Evolutionary conservation across 2,113 vertebrate genomes (phyloP).

Genomic region (Recurvirostra avosetta): DNA sequence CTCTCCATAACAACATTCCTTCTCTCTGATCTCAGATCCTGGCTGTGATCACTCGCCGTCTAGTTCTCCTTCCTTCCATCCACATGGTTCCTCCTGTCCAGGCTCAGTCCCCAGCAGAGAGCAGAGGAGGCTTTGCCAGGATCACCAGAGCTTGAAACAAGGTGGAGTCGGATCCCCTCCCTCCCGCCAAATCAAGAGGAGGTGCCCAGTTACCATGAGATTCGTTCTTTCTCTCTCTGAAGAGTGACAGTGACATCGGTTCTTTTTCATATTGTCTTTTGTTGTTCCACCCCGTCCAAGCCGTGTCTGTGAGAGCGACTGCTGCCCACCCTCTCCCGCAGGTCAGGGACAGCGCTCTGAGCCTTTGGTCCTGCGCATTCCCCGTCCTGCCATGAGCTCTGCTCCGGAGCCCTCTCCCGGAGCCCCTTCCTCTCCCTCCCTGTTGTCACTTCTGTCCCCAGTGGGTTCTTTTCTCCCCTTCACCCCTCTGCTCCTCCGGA

Average conservation of each 20-base stretch:
- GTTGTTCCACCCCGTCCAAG: background rate
- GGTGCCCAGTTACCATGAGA: background rate
- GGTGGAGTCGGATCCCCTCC: background rate
- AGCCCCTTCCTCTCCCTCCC: background rate
- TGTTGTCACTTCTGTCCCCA: background rate
- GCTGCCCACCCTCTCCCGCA: background rate
- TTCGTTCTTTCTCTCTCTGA: background rate
- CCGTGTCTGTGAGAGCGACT: accelerated
- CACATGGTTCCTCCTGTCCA: background rate
- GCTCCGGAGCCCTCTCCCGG: background rate
- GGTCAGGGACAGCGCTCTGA: background rate
- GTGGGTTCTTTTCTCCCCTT: background rate
- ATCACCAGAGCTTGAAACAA: background rate
- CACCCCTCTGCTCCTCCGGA: background rate
- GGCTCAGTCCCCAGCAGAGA: background rate
- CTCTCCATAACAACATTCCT: conserved; percentile 67
- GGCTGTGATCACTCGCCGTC: background rate
- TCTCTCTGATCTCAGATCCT: conserved; percentile 59
- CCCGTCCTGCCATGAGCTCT: background rate
- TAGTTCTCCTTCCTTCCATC: conserved; percentile 2
- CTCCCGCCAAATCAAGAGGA: background rate
- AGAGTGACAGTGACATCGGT: background rate
- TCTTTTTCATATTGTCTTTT: accelerated
- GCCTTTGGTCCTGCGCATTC: background rate
- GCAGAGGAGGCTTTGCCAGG: background rate